Percentiles rank a stretch among this genome's conserved stretches.
Evolutionary conservation across 2,888 invertebrate species (phyloP).

Genomic region (Nasonovia ribisnigri): DNA sequence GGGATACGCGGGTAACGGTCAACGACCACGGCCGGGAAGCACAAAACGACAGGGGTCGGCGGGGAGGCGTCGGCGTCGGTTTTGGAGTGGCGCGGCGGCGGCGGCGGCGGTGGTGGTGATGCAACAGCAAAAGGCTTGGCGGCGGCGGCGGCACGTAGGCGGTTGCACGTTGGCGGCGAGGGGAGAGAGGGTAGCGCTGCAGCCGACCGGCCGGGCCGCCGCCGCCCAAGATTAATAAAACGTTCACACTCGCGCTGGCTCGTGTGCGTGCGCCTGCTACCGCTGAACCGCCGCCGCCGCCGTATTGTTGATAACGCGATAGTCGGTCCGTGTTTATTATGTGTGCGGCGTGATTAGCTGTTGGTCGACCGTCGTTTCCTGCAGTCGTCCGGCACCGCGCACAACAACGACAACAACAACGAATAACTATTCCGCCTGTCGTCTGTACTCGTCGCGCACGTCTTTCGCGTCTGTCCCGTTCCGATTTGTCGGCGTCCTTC

Average conservation of each 20-base stretch:
- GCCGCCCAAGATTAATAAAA: conserved; percentile 51
- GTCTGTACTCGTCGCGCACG: neutral
- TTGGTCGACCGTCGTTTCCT: conserved; percentile 34
- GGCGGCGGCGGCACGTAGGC: neutral
- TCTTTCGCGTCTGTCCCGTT: neutral
- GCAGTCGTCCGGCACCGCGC: neutral
- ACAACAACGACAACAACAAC: neutral
- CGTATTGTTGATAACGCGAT: conserved; percentile 44
- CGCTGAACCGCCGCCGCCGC: conserved; percentile 36
- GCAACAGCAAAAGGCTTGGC: neutral
- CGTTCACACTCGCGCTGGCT: conserved; percentile 30
- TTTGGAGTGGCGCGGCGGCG: neutral
- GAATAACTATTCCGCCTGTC: no score
- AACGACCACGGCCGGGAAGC: neutral
- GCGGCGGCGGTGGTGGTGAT: neutral
- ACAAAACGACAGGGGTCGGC: neutral
- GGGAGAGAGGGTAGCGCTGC: conserved; percentile 3
- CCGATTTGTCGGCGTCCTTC: neutral
- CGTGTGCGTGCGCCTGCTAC: conserved; percentile 36
- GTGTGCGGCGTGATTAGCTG: conserved; percentile 52
- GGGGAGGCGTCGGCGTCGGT: neutral
- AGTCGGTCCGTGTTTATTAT: conserved; percentile 37
- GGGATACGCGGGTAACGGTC: conserved; percentile 2
- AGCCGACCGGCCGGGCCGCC: conserved; percentile 27
- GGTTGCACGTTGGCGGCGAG: neutral